Evolutionary conservation across 64 coral and sea anemone species (phyloP).

Genomic region (Montipora foliosa): DNA sequence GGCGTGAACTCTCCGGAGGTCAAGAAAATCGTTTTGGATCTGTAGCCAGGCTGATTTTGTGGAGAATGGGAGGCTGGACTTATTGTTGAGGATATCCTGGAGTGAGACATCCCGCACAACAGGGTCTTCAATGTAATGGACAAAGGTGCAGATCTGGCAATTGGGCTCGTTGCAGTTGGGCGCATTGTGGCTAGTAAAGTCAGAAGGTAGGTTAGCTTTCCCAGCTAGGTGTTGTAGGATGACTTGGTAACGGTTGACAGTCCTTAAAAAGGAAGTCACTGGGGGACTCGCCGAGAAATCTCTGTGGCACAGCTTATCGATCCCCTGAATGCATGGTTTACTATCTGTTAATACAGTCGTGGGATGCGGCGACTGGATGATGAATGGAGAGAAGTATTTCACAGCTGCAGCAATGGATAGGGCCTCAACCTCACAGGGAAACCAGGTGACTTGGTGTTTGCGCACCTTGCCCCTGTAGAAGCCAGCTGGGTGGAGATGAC

Average conservation of each 20-base stretch:
- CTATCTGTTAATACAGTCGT: conserved; percentile 40
- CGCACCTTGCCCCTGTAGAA: conserved; percentile 68
- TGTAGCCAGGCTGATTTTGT: conserved; percentile 35
- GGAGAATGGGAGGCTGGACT: conserved; percentile 31
- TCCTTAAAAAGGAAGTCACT: conserved; percentile 51
- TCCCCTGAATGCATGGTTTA: conserved; percentile 42
- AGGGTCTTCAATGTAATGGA: conserved; percentile 31
- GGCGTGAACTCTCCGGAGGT: conserved; percentile 35
- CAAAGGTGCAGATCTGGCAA: conserved; percentile 64
- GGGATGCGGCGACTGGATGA: conserved; percentile 54
- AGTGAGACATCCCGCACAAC: conserved; percentile 11
- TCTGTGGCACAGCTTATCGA: conserved; percentile 39
- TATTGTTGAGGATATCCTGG: background rate
- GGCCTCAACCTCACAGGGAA: conserved; percentile 67
- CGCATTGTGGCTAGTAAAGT: conserved; percentile 57
- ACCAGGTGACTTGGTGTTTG: conserved; percentile 62
- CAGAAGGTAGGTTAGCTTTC: conserved; percentile 44
- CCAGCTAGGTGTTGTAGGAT: conserved; percentile 39
- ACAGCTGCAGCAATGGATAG: conserved; percentile 18
- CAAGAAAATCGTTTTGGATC: conserved; percentile 51
- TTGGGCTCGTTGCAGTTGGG: conserved; percentile 3
- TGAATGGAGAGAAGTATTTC: conserved; percentile 52
- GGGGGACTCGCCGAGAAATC: conserved; percentile 59
- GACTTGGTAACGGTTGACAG: conserved; percentile 62
- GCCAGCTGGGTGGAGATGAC: conserved; percentile 38